Evolutionary conservation across 2,797 vertebrate genomes (phyloP).

Genomic region (Myoxocephalus aenaeus): DNA sequence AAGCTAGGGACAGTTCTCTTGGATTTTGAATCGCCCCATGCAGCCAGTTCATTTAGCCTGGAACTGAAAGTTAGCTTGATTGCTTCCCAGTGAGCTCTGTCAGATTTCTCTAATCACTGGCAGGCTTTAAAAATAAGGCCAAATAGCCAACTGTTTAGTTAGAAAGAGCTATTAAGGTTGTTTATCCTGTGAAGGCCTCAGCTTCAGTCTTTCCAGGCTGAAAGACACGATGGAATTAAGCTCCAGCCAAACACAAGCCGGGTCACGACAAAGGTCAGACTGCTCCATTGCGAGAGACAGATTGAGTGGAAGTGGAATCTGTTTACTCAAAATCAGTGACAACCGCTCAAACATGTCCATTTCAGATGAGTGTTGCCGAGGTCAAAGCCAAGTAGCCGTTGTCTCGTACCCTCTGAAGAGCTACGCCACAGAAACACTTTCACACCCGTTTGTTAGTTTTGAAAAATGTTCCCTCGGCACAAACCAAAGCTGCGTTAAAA

Average conservation of each 20-base stretch:
- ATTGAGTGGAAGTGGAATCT: conserved; percentile 53
- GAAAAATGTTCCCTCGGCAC: conserved; percentile 13
- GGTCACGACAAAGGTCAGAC: conserved; percentile 72
- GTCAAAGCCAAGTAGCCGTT: conserved; percentile 66
- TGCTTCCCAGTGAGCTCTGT: conserved; percentile 33
- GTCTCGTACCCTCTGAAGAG: conserved; percentile 10
- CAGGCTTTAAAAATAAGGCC: conserved; percentile 40
- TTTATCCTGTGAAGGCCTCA: conserved; percentile 37
- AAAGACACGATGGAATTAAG: conserved; percentile 56
- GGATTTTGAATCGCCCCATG: conserved; percentile 54
- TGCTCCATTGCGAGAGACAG: conserved; percentile 56
- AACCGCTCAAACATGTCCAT: conserved; percentile 43
- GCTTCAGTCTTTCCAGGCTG: conserved; percentile 43
- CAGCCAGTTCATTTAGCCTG: conserved; percentile 50
- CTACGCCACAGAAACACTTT: conserved; percentile 23
- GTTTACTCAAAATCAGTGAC: conserved; percentile 65
- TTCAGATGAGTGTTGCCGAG: conserved; percentile 36
- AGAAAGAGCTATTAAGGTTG: conserved; percentile 41
- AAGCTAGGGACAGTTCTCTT: conserved; percentile 63
- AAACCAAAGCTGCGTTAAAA: conserved; percentile 29
- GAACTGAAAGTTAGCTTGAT: conserved; percentile 39
- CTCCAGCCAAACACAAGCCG: conserved; percentile 54
- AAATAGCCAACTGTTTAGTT: conserved; percentile 31
- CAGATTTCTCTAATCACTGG: conserved; percentile 36
- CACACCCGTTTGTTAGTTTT: conserved; percentile 25